phyloP scores from a whole-genome alignment of 2,113 vertebrate species.

The Acinonyx jubatus region DNA sequence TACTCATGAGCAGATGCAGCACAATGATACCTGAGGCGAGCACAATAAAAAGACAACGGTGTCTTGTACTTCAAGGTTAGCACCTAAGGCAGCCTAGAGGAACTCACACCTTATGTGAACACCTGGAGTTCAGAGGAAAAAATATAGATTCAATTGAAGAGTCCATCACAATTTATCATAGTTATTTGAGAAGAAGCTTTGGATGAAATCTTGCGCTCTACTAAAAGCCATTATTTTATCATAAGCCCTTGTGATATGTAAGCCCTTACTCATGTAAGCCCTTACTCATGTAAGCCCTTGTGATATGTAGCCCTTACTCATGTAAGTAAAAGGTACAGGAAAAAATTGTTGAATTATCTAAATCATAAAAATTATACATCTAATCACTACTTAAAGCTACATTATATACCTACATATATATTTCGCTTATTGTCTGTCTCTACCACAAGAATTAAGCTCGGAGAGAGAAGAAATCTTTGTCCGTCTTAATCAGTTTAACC shows the following conservation, averaged over 20 bases:
- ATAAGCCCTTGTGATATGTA: not conserved
- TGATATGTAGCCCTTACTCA: not conserved
- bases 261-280: not conserved
- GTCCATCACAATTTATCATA: not conserved
- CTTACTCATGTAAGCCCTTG: not conserved
- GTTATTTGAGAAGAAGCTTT: not conserved
- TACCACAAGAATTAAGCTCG: not conserved
- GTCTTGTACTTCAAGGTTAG: not conserved
- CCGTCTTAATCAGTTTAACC: not conserved
- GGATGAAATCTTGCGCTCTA: not conserved
- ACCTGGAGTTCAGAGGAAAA: not conserved
- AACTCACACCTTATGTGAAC: not conserved
- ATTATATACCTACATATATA: not conserved
- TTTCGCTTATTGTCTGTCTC: not conserved
- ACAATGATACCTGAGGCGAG: not conserved
- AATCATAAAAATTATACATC: not conserved
- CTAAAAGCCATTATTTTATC: not conserved
- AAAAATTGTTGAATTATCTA: not conserved
- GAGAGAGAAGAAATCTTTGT: conserved; percentile 8
- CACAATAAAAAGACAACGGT: not conserved
- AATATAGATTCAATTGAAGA: not conserved
- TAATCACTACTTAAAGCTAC: not conserved
- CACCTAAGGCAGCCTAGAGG: not conserved
- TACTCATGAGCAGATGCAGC: not conserved
- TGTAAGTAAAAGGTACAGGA: not conserved